phyloP scores from a whole-genome alignment of 2,113 vertebrate species.

The Peromyscus leucopus region DNA sequence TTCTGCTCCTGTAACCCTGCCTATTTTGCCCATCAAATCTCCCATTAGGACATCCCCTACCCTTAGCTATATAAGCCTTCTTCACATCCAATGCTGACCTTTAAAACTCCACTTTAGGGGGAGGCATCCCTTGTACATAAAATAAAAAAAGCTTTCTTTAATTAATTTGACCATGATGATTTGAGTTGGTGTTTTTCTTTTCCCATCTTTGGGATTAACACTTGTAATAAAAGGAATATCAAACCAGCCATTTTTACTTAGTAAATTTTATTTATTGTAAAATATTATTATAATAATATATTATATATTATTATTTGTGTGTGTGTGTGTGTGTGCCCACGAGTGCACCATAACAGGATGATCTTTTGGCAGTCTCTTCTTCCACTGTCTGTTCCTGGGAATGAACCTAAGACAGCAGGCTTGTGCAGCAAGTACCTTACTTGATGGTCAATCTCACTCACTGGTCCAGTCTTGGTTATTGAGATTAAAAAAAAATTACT shows the following conservation, averaged over 20 bases:
- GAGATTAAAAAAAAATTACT: slow-evolving; percentile 16
- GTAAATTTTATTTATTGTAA: background rate
- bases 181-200: background rate
- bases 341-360: no score
- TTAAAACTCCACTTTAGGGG: background rate
- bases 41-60: background rate
- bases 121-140: background rate
- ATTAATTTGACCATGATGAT: background rate
- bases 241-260: background rate
- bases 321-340: background rate
- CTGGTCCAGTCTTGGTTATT: background rate
- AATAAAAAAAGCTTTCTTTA: background rate
- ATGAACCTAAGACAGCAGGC: background rate
- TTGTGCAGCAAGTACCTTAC: background rate
- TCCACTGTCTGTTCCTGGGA: background rate
- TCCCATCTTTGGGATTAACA: background rate
- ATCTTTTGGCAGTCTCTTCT: background rate
- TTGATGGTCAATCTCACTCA: background rate
- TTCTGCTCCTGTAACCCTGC: background rate
- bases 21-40: background rate
- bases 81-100: background rate
- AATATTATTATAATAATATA: background rate
- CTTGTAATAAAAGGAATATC: background rate
- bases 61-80: background rate
- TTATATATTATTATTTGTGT: background rate